A percentile compares a stretch with the other conserved stretches of the same genome.
Evolutionary conservation across 2,113 vertebrate species (phyloP).

Genomic region (Pontoporia blainvillei): DNA sequence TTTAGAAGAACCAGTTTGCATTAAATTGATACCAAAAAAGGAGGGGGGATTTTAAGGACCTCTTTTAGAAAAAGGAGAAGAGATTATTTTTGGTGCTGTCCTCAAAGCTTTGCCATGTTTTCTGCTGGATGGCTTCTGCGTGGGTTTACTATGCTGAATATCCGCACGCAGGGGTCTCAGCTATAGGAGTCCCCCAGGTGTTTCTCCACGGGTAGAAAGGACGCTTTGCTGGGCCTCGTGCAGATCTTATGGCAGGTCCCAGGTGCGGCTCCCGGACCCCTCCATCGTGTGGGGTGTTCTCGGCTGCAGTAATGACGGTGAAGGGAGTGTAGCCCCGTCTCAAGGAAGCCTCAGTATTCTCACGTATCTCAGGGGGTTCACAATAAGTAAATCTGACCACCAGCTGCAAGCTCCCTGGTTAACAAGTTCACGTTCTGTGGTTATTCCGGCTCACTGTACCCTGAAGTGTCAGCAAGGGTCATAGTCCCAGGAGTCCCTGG

Average conservation of each 20-base stretch:
- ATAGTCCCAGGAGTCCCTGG: not conserved
- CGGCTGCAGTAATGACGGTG: not conserved
- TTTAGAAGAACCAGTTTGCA: not conserved
- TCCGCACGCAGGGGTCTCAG: not conserved
- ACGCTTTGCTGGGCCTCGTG: not conserved
- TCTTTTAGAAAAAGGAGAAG: not conserved
- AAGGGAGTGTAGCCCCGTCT: accelerated
- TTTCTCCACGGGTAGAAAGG: not conserved
- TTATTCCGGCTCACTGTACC: accelerated
- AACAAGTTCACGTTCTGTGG: accelerated
- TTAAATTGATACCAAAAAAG: not conserved
- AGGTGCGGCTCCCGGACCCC: not conserved
- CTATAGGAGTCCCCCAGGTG: accelerated
- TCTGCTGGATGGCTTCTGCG: not conserved
- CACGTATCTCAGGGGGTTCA: accelerated
- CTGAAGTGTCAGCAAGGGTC: too few relatives aligned
- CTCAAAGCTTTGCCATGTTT: not conserved
- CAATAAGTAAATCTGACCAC: not conserved
- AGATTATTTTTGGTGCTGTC: not conserved
- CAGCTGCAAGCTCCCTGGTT: not conserved
- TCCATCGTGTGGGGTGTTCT: accelerated
- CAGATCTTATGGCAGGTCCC: not conserved
- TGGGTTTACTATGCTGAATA: not conserved
- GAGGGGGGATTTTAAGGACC: not conserved
- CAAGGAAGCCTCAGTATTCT: not conserved